These are phyloP conservation scores for Ctenopoma multispine DNA, from an alignment of 2,797 vertebrate species.

Conservation along the genomic window DNA sequence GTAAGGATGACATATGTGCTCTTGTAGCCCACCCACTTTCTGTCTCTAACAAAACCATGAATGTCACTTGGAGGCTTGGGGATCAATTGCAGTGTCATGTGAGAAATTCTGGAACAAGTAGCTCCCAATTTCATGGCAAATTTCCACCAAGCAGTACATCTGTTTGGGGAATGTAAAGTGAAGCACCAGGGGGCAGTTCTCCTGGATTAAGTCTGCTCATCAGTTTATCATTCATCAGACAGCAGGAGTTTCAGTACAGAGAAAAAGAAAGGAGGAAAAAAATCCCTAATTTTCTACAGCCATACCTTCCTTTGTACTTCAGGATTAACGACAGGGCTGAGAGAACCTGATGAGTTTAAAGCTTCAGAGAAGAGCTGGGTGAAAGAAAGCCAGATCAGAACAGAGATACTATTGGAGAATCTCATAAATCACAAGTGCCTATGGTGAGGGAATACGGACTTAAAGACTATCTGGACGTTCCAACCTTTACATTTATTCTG, in stretches of 20 bases:
- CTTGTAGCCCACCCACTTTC: conserved; percentile 65
- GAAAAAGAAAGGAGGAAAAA: conserved; percentile 64
- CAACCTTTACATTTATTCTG: conserved; percentile 94
- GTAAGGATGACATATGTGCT: conserved; percentile 46
- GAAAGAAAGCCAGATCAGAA: conserved; percentile 93
- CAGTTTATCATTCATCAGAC: conserved; percentile 93
- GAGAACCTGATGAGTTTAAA: conserved; percentile 95
- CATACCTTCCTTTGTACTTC: conserved; percentile 94
- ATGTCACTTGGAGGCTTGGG: conserved; percentile 59
- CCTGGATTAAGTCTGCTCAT: conserved; percentile 91
- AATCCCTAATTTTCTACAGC: conserved; percentile 91
- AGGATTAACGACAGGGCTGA: conserved; percentile 94
- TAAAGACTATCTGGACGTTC: conserved; percentile 98
- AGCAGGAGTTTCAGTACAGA: conserved; percentile 78
- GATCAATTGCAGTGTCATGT: conserved; percentile 72
- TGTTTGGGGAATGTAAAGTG: conserved; percentile 89
- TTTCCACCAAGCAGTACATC: conserved; percentile 84
- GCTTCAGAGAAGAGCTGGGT: conserved; percentile 92
- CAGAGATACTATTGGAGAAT: conserved; percentile 96
- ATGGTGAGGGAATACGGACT: conserved; percentile 88
- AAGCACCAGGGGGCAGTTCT: conserved; percentile 89
- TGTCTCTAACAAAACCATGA: conserved; percentile 53
- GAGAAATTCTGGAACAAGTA: conserved; percentile 76
- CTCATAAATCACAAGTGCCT: conserved; percentile 97
- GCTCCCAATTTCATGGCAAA: conserved; percentile 83